Evolutionary conservation across 2,113 vertebrate genomes (phyloP).

Genomic region (Trogon surrucura): DNA sequence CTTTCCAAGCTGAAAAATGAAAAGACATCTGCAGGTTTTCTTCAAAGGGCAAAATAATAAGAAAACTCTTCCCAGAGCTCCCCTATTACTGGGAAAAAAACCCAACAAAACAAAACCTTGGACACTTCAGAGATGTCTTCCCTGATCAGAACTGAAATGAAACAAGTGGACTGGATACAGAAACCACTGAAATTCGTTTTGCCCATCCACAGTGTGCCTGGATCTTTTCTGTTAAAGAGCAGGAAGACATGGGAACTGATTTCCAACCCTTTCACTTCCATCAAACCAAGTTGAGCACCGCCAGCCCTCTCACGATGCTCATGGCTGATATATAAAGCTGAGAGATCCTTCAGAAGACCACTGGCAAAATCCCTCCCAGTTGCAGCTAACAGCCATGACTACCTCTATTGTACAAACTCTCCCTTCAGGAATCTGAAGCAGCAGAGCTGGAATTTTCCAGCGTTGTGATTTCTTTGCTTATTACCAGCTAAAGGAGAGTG

Average conservation of each 20-base stretch:
- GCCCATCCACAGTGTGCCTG: background rate
- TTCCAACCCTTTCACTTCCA: background rate
- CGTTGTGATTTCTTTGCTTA: background rate
- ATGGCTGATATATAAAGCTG: fast-evolving
- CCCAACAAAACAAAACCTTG: no score
- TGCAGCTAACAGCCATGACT: background rate
- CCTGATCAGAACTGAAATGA: background rate
- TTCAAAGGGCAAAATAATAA: background rate
- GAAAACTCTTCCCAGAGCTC: background rate
- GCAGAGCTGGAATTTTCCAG: background rate
- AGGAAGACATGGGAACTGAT: background rate
- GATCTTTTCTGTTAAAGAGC: background rate
- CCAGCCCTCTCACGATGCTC: background rate
- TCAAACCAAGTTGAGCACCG: background rate
- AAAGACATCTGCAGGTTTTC: background rate
- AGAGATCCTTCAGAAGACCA: background rate
- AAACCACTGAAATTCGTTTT: background rate
- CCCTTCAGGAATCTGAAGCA: background rate
- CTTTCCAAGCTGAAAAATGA: conserved; percentile 79
- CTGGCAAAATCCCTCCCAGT: background rate
- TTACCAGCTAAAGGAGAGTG: background rate
- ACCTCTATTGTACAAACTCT: background rate
- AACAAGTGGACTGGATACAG: background rate
- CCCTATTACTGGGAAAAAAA: background rate
- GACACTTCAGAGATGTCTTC: background rate